Evolutionary conservation across 2,797 vertebrate genomes (phyloP).

Genomic region (Melanotaenia nigrans): DNA sequence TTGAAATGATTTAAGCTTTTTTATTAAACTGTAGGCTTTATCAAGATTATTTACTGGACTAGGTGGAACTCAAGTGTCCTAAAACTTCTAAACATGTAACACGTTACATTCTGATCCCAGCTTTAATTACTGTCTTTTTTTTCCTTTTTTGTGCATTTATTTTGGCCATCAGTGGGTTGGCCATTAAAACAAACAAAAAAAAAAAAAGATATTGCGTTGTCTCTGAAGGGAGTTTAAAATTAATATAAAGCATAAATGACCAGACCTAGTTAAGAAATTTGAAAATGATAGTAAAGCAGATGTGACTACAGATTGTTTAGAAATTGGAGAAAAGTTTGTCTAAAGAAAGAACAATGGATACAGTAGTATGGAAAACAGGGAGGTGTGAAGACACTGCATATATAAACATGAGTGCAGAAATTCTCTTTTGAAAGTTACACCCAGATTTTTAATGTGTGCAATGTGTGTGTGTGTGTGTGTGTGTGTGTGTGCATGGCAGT

Average conservation of each 20-base stretch:
- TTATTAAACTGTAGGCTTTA: too few species aligned
- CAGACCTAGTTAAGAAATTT: background rate
- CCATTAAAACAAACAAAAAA: background rate
- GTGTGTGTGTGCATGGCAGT: conserved; percentile 10
- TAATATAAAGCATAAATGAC: background rate
- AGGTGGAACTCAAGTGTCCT: background rate
- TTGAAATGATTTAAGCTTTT: background rate
- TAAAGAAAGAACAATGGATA: background rate
- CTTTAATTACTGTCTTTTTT: background rate
- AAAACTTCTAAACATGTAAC: background rate
- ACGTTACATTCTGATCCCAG: background rate
- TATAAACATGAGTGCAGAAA: conserved; percentile 2
- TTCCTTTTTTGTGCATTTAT: background rate
- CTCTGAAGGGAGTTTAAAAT: background rate
- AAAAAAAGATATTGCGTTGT: background rate
- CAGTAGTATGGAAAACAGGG: conserved; percentile 16
- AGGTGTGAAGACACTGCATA: conserved; percentile 9
- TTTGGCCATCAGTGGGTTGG: background rate
- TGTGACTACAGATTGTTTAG: background rate
- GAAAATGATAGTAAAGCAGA: background rate
- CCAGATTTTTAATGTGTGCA: conserved; percentile 18
- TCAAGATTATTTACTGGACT: too few species aligned
- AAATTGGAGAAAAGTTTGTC: too few species aligned
- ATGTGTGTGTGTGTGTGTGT: conserved; percentile 20
- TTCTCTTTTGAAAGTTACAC: conserved; percentile 22